phyloP scores from a whole-genome alignment of 2,797 vertebrate species.

The Mus spretus region DNA sequence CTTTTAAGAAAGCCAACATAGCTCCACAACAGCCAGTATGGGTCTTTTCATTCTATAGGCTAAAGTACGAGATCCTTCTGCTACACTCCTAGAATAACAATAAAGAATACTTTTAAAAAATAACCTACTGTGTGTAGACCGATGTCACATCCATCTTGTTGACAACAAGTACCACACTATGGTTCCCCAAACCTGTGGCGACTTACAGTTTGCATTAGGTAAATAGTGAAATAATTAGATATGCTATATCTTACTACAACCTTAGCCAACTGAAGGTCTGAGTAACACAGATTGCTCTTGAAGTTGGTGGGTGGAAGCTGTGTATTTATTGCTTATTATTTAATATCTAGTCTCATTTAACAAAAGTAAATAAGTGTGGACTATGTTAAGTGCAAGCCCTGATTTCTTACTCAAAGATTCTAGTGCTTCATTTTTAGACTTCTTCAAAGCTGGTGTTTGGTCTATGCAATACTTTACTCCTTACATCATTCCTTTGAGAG shows the following conservation, averaged over 20 bases:
- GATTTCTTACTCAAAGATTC: neutral
- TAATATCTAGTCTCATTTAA: slow-evolving; percentile 9
- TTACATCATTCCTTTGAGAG: neutral
- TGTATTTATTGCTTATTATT: slow-evolving; percentile 33
- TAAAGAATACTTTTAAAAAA: slow-evolving; percentile 26
- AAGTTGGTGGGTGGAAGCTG: neutral
- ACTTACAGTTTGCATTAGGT: neutral
- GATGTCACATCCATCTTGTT: neutral
- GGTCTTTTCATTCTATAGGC: neutral
- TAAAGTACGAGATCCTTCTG: neutral
- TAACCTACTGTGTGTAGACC: neutral
- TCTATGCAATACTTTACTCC: neutral
- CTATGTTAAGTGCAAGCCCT: neutral
- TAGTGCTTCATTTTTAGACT: neutral
- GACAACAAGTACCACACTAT: neutral
- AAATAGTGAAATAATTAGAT: neutral
- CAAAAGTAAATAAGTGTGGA: neutral
- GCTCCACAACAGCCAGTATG: neutral
- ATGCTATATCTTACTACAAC: neutral
- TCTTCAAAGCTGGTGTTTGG: neutral
- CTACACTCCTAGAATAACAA: neutral
- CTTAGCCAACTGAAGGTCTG: neutral
- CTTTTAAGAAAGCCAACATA: slow-evolving; percentile 7
- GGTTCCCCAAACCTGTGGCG: slow-evolving; percentile 13
- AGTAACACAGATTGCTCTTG: neutral